A percentile compares a stretch with the other conserved stretches of the same genome.
These are phyloP conservation scores for Macrotus californicus DNA, from an alignment of 2,113 vertebrate species.

Conservation along the genomic window DNA sequence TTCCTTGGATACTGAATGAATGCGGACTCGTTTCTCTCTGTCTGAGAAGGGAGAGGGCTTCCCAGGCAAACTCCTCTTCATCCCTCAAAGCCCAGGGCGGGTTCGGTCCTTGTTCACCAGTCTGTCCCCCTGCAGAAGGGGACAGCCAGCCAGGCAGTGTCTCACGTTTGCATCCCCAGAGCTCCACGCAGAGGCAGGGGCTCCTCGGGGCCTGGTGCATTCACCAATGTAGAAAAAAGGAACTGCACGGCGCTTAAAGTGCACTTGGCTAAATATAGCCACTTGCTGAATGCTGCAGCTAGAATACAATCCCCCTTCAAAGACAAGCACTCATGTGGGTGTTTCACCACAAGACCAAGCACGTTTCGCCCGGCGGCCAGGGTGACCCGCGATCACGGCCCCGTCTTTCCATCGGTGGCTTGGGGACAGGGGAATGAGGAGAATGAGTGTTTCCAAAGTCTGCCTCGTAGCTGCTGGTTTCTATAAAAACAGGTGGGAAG, in stretches of 20 bases:
- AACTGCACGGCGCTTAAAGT: neutral
- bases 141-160: rapidly evolving
- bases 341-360: neutral
- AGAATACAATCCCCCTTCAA: neutral
- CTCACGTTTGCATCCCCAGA: neutral
- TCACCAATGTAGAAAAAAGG: neutral
- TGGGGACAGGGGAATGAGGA: neutral
- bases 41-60: neutral
- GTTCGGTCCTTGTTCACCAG: neutral
- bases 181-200: neutral
- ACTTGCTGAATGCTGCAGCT: neutral
- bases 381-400: neutral
- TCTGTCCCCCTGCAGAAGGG: neutral
- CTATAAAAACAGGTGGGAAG: neutral
- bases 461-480: neutral
- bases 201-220: rapidly evolving
- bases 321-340: neutral
- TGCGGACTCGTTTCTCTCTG: neutral
- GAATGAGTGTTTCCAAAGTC: neutral
- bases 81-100: neutral
- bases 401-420: rapidly evolving
- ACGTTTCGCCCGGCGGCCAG: neutral
- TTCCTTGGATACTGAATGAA: neutral
- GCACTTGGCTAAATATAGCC: neutral
- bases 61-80: neutral